Conservation (phyloP, 1,140 invertebrate species). For the Lordiphosa collinella region DNA sequence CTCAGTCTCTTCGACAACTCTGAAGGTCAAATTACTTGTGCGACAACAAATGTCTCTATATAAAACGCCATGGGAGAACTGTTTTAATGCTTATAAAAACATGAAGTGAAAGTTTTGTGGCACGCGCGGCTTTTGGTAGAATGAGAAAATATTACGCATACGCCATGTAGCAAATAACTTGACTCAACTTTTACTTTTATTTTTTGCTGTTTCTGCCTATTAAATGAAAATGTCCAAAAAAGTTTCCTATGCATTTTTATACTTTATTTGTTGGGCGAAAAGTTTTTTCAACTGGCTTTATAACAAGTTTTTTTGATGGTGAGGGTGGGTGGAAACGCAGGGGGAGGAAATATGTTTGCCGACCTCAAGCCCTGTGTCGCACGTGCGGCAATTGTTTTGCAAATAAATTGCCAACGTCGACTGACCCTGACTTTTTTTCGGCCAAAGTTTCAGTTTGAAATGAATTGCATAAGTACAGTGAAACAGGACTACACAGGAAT, state of each 20-base stretch:
- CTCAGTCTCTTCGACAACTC: slow-evolving; percentile 15
- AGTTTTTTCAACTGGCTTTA: slow-evolving; percentile 47
- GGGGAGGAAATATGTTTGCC: slow-evolving; percentile 10
- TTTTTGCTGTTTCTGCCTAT: neutral
- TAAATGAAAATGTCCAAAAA: slow-evolving; percentile 38
- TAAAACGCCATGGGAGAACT: neutral
- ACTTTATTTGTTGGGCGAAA: neutral
- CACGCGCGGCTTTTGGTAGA: slow-evolving; percentile 1
- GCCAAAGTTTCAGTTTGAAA: too few relatives aligned
- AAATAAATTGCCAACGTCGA: slow-evolving; percentile 23
- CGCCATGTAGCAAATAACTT: slow-evolving; percentile 36
- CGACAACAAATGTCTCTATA: slow-evolving; percentile 28
- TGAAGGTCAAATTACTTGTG: slow-evolving; percentile 46
- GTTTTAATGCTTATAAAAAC: slow-evolving; percentile 1
- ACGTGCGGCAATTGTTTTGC: slow-evolving; percentile 45
- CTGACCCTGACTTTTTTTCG: slow-evolving; percentile 1
- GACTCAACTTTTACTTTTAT: slow-evolving; percentile 36
- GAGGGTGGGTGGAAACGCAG: too few relatives aligned
- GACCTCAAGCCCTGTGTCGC: slow-evolving; percentile 25
- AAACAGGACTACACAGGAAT: too few relatives aligned
- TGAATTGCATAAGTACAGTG: too few relatives aligned
- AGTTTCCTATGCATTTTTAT: slow-evolving; percentile 29
- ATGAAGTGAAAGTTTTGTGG: slow-evolving; percentile 40
- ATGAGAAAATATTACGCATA: slow-evolving; percentile 54
- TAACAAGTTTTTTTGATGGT: slow-evolving; percentile 34